phyloP scores from a whole-genome alignment of 35 echinoderm and acorn worm species.

The Diadema setosum region DNA sequence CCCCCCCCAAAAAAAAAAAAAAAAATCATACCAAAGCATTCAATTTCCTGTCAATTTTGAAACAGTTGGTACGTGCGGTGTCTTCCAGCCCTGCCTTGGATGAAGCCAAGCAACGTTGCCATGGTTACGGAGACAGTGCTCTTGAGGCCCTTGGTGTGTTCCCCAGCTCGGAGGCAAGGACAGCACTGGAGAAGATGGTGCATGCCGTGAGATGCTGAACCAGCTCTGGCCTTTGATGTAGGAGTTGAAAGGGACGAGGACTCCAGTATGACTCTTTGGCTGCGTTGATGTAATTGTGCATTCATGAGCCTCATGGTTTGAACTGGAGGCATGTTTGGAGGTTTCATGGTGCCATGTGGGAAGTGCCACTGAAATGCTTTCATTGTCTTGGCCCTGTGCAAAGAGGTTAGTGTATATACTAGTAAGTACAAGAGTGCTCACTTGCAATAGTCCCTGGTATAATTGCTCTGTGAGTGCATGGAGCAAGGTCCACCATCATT shows the following conservation, averaged over 20 bases:
- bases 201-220: slow-evolving; percentile 38
- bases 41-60: neutral
- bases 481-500: too few species aligned
- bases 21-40: neutral
- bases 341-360: too few species aligned
- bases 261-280: neutral
- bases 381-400: too few species aligned
- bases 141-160: slow-evolving; percentile 39
- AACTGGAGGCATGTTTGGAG: too few species aligned
- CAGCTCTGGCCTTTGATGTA: neutral
- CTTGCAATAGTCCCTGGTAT: too few species aligned
- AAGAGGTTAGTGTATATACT: too few species aligned
- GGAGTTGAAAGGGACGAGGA: too few species aligned
- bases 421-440: too few species aligned
- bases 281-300: neutral
- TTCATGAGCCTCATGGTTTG: neutral
- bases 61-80: slow-evolving; percentile 50
- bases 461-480: too few species aligned
- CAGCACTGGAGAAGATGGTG: slow-evolving; percentile 67
- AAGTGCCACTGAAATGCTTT: too few species aligned
- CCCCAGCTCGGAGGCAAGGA: slow-evolving; percentile 44
- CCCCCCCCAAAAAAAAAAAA: too few species aligned
- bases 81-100: slow-evolving; percentile 2
- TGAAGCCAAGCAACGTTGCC: slow-evolving; percentile 54
- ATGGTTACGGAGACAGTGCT: slow-evolving; percentile 42